A percentile compares a stretch with the other conserved stretches of the same genome.
Evolutionary conservation across 2,113 vertebrate species (phyloP).

Genomic region (Plecotus auritus): DNA sequence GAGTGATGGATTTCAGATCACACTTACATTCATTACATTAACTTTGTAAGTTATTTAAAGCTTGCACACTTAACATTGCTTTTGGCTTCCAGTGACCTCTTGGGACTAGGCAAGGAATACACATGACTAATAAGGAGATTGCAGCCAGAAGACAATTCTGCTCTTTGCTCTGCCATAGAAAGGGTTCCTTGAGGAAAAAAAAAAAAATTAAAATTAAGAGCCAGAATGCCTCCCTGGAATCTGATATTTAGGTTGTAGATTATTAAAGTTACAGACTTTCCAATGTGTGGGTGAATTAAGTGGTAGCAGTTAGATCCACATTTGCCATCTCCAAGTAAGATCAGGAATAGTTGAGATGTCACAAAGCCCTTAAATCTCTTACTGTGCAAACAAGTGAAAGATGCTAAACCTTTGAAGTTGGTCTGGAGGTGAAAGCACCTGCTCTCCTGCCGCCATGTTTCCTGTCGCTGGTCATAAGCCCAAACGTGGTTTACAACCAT

Average conservation of each 20-base stretch:
- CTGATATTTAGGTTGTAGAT: neutral
- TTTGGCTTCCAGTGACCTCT: conserved; percentile 82
- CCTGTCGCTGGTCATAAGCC: neutral
- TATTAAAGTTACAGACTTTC: neutral
- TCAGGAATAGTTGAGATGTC: neutral
- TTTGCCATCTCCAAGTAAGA: neutral
- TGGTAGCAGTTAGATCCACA: neutral
- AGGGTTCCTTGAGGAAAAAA: neutral
- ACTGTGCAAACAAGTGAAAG: neutral
- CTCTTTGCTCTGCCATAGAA: neutral
- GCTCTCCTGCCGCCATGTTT: accelerated
- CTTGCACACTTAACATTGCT: conserved; percentile 82
- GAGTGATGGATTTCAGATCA: conserved; percentile 84
- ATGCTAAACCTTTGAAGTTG: too few relatives aligned
- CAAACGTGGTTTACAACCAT: neutral
- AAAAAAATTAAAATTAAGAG: neutral
- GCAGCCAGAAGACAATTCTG: neutral
- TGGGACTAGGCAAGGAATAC: conserved; percentile 69
- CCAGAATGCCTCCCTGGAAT: accelerated
- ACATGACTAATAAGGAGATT: conserved; percentile 58
- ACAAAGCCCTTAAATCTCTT: neutral
- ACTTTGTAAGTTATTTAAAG: conserved; percentile 86
- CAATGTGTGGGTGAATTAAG: neutral
- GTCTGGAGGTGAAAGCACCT: neutral
- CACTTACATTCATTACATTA: conserved; percentile 83